A percentile compares a stretch with the other conserved stretches of the same genome.
Evolutionary conservation across 92 coral and sea anemone species (phyloP).

Genomic region (Phenganax stokvisi): DNA sequence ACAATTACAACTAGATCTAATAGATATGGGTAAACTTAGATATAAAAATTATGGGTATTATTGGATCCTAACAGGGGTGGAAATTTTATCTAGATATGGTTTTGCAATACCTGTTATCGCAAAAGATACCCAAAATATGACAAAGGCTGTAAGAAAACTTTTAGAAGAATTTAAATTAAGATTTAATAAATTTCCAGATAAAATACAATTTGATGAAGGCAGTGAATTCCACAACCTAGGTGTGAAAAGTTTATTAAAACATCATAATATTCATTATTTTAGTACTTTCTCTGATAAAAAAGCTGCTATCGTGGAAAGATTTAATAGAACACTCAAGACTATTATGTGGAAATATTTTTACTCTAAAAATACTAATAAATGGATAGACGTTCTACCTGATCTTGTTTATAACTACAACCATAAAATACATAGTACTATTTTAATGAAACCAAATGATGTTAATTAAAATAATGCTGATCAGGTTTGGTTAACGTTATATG

Average conservation of each 20-base stretch:
- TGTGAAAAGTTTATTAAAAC: neutral
- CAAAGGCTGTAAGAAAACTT: slow-evolving; percentile 3
- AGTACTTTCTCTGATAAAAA: slow-evolving; percentile 18
- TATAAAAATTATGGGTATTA: neutral
- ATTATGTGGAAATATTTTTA: slow-evolving; percentile 33
- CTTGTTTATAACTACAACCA: slow-evolving; percentile 35
- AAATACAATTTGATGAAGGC: slow-evolving; percentile 10
- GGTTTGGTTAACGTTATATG: slow-evolving; percentile 3
- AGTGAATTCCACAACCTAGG: neutral
- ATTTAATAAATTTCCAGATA: neutral
- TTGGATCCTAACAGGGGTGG: slow-evolving; percentile 31
- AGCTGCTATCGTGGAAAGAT: slow-evolving; percentile 24
- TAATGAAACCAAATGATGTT: slow-evolving; percentile 34
- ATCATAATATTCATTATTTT: slow-evolving; percentile 31
- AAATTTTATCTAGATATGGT: slow-evolving; percentile 12
- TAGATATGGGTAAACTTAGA: slow-evolving; percentile 20
- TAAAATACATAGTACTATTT: slow-evolving; percentile 33
- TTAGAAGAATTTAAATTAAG: neutral
- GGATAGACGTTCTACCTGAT: slow-evolving; percentile 35
- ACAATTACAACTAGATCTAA: slow-evolving; percentile 26
- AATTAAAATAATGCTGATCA: slow-evolving; percentile 21
- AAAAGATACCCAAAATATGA: neutral
- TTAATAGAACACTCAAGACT: slow-evolving; percentile 3
- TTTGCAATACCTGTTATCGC: neutral
- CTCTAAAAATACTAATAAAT: slow-evolving; percentile 23